A percentile compares a stretch with the other conserved stretches of the same genome.
phyloP scores from a whole-genome alignment of 1,140 invertebrate species.

The Bombus superbus region DNA sequence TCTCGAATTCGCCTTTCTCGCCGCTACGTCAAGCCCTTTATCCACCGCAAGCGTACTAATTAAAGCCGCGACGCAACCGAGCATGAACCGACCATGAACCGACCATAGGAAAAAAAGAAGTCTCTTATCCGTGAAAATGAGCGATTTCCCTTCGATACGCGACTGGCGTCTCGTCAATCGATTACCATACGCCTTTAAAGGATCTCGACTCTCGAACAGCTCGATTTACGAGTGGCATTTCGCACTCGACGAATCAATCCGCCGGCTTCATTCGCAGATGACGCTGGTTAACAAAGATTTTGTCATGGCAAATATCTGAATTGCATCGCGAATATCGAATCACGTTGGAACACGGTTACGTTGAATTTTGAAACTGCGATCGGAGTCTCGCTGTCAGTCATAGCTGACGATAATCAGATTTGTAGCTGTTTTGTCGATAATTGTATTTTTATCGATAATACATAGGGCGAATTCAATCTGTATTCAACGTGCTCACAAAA shows the following conservation, averaged over 20 bases:
- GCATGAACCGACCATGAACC: neutral
- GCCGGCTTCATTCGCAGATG: too few species aligned
- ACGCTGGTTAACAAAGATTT: too few species aligned
- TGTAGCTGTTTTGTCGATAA: too few species aligned
- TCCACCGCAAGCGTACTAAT: constrained; percentile 26
- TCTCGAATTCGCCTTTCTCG: constrained; percentile 3
- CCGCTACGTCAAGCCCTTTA: neutral
- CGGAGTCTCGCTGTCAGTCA: too few species aligned
- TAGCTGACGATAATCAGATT: too few species aligned
- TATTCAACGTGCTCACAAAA: too few species aligned
- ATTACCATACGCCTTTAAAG: constrained; percentile 20
- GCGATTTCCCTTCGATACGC: constrained; percentile 20
- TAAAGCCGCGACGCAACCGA: constrained; percentile 44
- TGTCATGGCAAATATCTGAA: too few species aligned
- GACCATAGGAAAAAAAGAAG: neutral
- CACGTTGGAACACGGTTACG: too few species aligned
- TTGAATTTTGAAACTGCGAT: too few species aligned
- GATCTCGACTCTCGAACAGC: neutral
- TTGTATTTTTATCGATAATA: too few species aligned
- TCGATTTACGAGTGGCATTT: neutral
- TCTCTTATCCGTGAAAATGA: constrained; percentile 32
- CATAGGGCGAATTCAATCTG: too few species aligned
- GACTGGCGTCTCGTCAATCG: neutral
- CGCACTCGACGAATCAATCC: neutral
- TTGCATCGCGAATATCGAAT: too few species aligned